Evolutionary conservation across 2,113 vertebrate genomes (phyloP), one percentile per base, ranked within the genome.

Genomic region (Girardinichthys multiradiatus): DNA sequence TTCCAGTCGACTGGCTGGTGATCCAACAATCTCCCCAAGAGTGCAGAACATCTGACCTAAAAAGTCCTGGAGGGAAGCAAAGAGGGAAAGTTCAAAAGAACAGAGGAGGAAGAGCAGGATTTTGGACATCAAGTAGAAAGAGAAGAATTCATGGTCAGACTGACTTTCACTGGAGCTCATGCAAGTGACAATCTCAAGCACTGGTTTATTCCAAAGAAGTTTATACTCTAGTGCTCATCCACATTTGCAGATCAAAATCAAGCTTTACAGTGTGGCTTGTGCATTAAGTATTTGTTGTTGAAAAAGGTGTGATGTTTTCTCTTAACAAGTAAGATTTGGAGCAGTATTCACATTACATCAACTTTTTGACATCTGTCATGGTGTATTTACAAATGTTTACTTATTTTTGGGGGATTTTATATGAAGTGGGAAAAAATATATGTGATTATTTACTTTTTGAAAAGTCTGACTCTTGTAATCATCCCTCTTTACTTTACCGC

Each of bases 1-100:
- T 91, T 99, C 97, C 87, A 98, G 93, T 74, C 97, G 95, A 86
- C 97, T 97, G 80, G 96, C 97, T 0, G 96, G 93, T 0, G 97
- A 98, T 74, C 97, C 97, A 77, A 98, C 97, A 0, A 98, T 97
- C 90, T 99, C 97, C 1, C 97, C 97, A 1, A 99, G 94, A 35
- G 97, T 98, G 83, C 97, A 98, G 93, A 97, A 97, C 71, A 94
- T 95, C 91, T 98, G 97, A 73, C 97, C 97, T 87, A 99, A 94
- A 85, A 99, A 99, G 91, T 99, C 97, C 97, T 98, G 83, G 57
- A 72, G 69, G 31, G 42, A 69, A 65, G n/a, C 48, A 67, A 61
- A 21, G 19, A 48, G 57, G 21, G n/a, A 69, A 48, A 17, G n/a
- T 37, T 37, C 14, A 19, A 67, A 67, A 27, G n/a, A 63, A 65